phyloP scores from a whole-genome alignment of 2,797 vertebrate species.

The Urosaurus nigricauda region DNA sequence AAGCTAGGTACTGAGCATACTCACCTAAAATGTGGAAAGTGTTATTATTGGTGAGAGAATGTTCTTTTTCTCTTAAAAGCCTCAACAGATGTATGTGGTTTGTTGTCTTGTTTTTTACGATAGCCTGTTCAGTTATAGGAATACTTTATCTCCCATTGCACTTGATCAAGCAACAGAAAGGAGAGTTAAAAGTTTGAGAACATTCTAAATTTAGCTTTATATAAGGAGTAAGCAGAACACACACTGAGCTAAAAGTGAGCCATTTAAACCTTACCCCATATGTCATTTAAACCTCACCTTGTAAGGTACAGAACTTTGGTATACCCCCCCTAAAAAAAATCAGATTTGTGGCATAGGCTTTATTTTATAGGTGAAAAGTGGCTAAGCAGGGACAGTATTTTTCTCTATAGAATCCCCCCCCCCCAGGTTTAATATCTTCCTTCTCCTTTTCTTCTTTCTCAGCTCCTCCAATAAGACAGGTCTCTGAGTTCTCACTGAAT shows the following conservation, averaged over 20 bases:
- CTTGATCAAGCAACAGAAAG: not conserved
- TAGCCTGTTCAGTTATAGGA: not conserved
- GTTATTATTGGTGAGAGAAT: slow-evolving; percentile 15
- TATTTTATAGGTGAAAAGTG: too few relatives aligned
- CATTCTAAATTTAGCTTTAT: not conserved
- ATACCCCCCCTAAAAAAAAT: not conserved
- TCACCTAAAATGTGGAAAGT: slow-evolving; percentile 18
- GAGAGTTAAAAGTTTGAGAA: not conserved
- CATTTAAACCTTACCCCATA: not conserved
- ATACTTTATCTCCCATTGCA: not conserved
- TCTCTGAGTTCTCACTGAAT: too few relatives aligned
- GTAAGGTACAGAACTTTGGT: not conserved
- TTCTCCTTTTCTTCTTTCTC: too few relatives aligned
- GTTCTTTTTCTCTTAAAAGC: slow-evolving; percentile 26
- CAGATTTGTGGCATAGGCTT: too few relatives aligned
- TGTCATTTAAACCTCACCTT: too few relatives aligned
- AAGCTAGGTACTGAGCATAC: slow-evolving; percentile 6
- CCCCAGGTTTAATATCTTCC: too few relatives aligned
- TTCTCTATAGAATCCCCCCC: too few relatives aligned
- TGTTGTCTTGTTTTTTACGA: not conserved
- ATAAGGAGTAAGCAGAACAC: not conserved
- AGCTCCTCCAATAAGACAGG: too few relatives aligned
- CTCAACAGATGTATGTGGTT: not conserved
- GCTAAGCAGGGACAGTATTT: too few relatives aligned
- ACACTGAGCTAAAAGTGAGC: not conserved